Evolutionary conservation across 2,888 invertebrate genomes (phyloP), one percentile per base, ranked within the genome.

Genomic region (Perdita meconis): DNA sequence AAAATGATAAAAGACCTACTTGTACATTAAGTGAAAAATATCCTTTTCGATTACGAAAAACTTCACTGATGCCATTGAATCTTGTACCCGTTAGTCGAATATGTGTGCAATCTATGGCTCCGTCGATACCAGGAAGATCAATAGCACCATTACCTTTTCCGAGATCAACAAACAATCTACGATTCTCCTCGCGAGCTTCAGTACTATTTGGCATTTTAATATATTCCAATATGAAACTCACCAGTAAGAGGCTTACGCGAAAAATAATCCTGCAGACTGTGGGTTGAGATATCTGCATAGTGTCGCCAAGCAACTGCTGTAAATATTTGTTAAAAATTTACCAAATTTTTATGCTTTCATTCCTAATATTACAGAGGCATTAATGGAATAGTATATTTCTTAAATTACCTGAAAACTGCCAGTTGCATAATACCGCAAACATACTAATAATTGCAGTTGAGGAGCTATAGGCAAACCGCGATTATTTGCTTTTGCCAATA

Each of bases 1-100:
- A 12, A 8, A 38, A 38, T 38, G 38, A 38, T 12, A 1, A 38
- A 38, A 38, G 38, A 38, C 38, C 38, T 38, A 38, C 38, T 38
- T 38, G 38, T 12, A 51, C 51, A 10, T 51, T 24, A 4, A 51
- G 22, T 12, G 51, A 24, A 26, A 51, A 51, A 51, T 51, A 22
- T 24, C 51, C 19, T 51, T 8, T 38, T 5, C 38, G 38, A 38
- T 38, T 38, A 1, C 38, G 38, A 8, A 38, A 38, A 8, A 38
- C 12, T 38, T 38, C 38, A 38, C 2, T 12, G 10, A 38, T 38
- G 12, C 12, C 12, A 8, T 38, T 8, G 38, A 4, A 38, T 38
- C 12, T 38, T 8, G 38, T 12, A 1, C 1, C 8, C 38, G 38
- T 12, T 38, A 38, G 2, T 38, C 38, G 8, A 38, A 38, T 2